Conservation (phyloP, 2,888 invertebrate genomes). For the Hydroisotoma schaefferi region DNA sequence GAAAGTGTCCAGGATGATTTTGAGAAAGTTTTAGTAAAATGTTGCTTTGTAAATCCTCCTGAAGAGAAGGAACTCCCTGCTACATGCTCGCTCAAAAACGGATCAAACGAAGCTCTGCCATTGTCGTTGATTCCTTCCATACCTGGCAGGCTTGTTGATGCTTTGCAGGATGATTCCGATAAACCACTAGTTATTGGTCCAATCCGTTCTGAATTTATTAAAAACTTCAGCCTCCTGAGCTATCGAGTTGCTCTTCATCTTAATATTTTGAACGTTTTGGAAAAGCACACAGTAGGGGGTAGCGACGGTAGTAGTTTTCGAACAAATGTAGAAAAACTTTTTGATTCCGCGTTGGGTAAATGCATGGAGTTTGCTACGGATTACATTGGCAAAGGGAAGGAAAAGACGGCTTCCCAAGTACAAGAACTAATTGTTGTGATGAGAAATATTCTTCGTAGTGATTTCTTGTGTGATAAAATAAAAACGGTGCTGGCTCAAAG, state of each 20-base stretch:
- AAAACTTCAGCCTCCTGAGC: slow-evolving; percentile 21
- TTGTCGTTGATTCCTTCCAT: slow-evolving; percentile 9
- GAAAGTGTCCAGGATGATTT: slow-evolving; percentile 21
- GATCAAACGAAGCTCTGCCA: not conserved
- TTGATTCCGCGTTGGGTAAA: slow-evolving; percentile 19
- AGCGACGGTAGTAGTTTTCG: slow-evolving; percentile 21
- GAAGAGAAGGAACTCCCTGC: not conserved
- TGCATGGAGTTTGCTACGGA: slow-evolving; percentile 6
- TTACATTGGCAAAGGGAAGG: slow-evolving; percentile 6
- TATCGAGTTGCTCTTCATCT: slow-evolving; percentile 26
- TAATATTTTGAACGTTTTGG: slow-evolving; percentile 30
- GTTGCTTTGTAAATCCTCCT: slow-evolving; percentile 28
- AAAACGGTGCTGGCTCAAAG: slow-evolving; percentile 22
- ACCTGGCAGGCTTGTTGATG: slow-evolving; percentile 20
- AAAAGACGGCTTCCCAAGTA: slow-evolving; percentile 9
- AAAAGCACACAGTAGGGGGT: slow-evolving; percentile 28
- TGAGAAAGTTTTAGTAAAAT: slow-evolving; percentile 28
- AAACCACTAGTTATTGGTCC: slow-evolving; percentile 13
- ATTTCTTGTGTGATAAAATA: slow-evolving; percentile 26
- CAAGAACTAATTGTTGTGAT: slow-evolving; percentile 11
- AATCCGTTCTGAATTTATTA: slow-evolving; percentile 14
- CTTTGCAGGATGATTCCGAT: slow-evolving; percentile 26
- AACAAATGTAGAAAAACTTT: slow-evolving; percentile 26
- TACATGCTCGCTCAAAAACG: not conserved
- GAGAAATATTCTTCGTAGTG: slow-evolving; percentile 19